These are phyloP conservation scores for Dasypus novemcinctus DNA, from an alignment of 2,113 vertebrate species.

Conservation along the genomic window DNA sequence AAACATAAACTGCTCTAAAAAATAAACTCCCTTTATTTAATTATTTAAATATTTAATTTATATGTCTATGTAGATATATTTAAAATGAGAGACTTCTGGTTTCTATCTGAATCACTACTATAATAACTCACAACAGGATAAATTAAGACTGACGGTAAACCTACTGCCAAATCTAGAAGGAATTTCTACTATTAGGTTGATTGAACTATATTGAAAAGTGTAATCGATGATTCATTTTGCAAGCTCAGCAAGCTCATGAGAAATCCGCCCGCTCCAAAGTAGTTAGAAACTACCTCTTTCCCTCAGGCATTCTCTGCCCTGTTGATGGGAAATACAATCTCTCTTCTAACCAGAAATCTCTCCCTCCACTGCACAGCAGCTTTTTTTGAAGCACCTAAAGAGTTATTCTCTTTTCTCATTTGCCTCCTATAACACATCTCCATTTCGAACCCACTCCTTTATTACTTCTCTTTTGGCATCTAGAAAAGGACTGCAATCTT, in stretches of 20 bases:
- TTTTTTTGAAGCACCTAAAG: neutral
- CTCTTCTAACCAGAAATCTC: neutral
- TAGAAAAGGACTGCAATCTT: neutral
- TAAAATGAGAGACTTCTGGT: neutral
- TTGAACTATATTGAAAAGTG: constrained; percentile 30
- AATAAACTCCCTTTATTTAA: too few species aligned
- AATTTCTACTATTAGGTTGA: constrained; percentile 52
- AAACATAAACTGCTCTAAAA: too few species aligned
- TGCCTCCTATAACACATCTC: neutral
- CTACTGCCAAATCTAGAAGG: constrained; percentile 49
- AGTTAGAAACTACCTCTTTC: neutral
- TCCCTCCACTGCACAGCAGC: neutral
- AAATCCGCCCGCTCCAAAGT: neutral
- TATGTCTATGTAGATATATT: neutral
- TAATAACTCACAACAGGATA: constrained; percentile 32
- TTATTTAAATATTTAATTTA: too few species aligned
- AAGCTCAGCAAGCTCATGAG: constrained; percentile 45
- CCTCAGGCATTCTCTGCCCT: neutral
- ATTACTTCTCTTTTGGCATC: neutral
- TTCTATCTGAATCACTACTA: constrained; percentile 40
- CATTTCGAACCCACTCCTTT: neutral
- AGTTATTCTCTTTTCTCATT: neutral
- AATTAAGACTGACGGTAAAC: constrained; percentile 49
- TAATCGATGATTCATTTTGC: constrained; percentile 30
- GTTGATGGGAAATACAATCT: neutral